These are phyloP conservation scores for Typhlichthys subterraneus DNA, from an alignment of 2,797 vertebrate species.

Conservation along the genomic window DNA sequence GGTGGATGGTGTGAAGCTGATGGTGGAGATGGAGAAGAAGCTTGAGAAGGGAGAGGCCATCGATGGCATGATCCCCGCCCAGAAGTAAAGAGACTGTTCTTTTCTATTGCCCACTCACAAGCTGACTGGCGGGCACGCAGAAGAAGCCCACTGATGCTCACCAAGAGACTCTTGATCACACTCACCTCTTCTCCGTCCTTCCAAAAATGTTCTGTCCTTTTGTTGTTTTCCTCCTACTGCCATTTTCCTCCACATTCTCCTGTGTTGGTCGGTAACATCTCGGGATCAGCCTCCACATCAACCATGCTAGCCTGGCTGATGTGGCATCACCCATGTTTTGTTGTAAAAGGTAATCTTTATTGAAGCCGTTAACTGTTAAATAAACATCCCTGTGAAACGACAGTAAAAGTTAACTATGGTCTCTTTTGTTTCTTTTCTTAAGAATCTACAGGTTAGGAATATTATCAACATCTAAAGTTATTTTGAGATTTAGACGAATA, in stretches of 20 bases:
- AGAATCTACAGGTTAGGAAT: neutral
- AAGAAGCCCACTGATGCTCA: constrained; percentile 57
- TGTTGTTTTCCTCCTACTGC: constrained; percentile 15
- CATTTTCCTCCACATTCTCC: constrained; percentile 54
- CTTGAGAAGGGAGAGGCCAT: constrained; percentile 83
- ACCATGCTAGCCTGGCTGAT: constrained; percentile 58
- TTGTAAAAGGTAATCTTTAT: constrained; percentile 69
- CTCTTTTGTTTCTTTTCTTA: constrained; percentile 17
- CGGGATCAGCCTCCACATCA: constrained; percentile 75
- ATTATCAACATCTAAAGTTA: neutral
- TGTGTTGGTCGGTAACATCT: constrained; percentile 75
- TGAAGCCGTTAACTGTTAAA: constrained; percentile 70
- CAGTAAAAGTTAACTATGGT: constrained; percentile 14
- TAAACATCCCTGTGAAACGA: constrained; percentile 72
- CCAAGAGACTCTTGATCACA: constrained; percentile 76
- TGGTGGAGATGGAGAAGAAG: constrained; percentile 90
- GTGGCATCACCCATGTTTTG: constrained; percentile 72
- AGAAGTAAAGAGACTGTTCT: constrained; percentile 67
- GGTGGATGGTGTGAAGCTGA: constrained; percentile 87
- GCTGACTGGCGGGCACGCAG: constrained; percentile 53
- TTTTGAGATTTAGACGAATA: no score
- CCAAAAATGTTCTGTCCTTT: constrained; percentile 10
- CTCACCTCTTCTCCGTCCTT: constrained; percentile 53
- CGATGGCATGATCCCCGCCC: constrained; percentile 80
- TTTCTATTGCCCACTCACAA: constrained; percentile 68